Evolutionary conservation across 1,140 invertebrate genomes (phyloP).

Genomic region (Homarus americanus): DNA sequence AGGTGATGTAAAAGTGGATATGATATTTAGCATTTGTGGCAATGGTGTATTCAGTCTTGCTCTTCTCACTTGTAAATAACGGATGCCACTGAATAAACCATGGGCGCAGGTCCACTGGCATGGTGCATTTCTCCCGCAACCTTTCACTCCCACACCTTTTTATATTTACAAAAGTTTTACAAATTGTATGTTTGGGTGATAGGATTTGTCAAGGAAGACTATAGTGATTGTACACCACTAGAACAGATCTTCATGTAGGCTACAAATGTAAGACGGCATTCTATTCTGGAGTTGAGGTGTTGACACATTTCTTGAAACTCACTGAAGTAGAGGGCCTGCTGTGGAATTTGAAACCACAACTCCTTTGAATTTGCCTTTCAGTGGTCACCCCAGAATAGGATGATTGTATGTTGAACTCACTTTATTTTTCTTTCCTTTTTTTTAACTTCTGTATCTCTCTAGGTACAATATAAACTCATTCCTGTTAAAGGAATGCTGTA

Average conservation of each 20-base stretch:
- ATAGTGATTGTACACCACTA: constrained; percentile 72
- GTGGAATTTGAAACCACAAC: constrained; percentile 48
- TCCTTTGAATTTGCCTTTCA: constrained; percentile 61
- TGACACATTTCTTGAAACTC: constrained; percentile 51
- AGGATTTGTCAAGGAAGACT: constrained; percentile 68
- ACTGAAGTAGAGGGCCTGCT: constrained; percentile 41
- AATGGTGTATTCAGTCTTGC: constrained; percentile 73
- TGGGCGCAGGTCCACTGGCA: constrained; percentile 71
- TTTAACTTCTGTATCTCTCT: constrained; percentile 67
- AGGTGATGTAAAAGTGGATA: constrained; percentile 71
- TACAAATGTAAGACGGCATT: constrained; percentile 69
- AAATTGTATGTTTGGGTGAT: constrained; percentile 72
- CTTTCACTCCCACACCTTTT: constrained; percentile 71
- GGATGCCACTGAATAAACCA: constrained; percentile 70
- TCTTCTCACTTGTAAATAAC: constrained; percentile 72
- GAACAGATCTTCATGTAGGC: constrained; percentile 70
- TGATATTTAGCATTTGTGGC: constrained; percentile 70
- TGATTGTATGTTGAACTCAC: constrained; percentile 70
- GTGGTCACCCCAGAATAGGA: constrained; percentile 68
- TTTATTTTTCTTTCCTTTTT: constrained; percentile 46
- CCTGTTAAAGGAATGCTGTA: constrained; percentile 72
- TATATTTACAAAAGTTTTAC: constrained; percentile 71
- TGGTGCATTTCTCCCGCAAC: constrained; percentile 70
- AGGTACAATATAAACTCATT: constrained; percentile 68
- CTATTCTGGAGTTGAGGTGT: constrained; percentile 62